Conservation (phyloP, 2,888 invertebrate species). For the Syrista parreyssii region DNA sequence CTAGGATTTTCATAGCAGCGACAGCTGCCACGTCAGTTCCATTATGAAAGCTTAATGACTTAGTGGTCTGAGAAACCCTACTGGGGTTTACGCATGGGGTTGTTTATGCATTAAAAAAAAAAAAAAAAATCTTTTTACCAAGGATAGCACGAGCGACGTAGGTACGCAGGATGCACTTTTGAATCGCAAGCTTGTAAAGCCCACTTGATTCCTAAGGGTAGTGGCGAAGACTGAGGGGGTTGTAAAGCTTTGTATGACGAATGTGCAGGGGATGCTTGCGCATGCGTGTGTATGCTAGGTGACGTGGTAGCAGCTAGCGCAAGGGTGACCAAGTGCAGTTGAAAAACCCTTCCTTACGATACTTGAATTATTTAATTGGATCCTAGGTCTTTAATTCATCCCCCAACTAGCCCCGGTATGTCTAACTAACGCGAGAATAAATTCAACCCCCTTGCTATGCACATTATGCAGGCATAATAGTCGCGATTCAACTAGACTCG, state of each 20-base stretch:
- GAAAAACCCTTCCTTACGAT: not conserved
- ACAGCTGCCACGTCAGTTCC: not conserved
- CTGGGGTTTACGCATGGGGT: not conserved
- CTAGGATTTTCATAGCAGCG: not conserved
- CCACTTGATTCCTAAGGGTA: not conserved
- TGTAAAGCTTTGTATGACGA: not conserved
- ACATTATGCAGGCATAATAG: too few species aligned
- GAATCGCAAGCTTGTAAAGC: not conserved
- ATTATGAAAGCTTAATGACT: not conserved
- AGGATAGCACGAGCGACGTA: not conserved
- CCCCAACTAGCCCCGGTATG: not conserved
- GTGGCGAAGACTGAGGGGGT: not conserved
- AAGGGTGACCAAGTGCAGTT: not conserved
- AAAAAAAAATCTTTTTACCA: not conserved
- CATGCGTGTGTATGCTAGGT: not conserved
- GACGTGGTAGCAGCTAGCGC: not conserved
- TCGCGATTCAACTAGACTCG: not conserved
- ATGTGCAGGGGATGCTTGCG: not conserved
- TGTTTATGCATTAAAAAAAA: not conserved
- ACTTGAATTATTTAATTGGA: constrained; percentile 39
- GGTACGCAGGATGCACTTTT: not conserved
- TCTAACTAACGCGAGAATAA: not conserved
- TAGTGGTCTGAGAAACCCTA: too few species aligned
- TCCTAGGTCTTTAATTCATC: constrained; percentile 22
- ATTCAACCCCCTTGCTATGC: not conserved